phyloP scores from a whole-genome alignment of 2,113 vertebrate genomes.

The Orcinus orca region DNA sequence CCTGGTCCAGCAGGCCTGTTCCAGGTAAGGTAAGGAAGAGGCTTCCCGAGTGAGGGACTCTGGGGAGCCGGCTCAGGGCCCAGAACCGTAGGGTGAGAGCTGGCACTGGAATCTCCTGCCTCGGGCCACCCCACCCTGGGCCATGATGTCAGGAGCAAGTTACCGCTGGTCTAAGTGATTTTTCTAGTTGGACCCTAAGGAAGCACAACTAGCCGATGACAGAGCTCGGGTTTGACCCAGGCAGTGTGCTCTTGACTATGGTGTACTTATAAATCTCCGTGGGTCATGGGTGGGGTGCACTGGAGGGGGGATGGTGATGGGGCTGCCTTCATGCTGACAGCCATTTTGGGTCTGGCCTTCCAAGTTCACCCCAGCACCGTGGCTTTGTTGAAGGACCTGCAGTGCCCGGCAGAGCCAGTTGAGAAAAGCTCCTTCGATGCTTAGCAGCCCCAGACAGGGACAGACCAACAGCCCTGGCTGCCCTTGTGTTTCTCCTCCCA shows the following conservation, averaged over 20 bases:
- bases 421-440: not conserved
- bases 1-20: constrained; percentile 90
- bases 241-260: not conserved
- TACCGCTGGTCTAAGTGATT: not conserved
- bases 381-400: not conserved
- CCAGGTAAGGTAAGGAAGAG: constrained; percentile 84
- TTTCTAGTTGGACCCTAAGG: not conserved
- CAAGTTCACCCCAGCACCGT: accelerated
- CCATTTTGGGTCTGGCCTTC: not conserved
- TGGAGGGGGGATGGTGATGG: not conserved
- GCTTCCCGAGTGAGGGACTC: not conserved
- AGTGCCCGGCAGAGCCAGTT: not conserved
- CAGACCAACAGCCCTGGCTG: too few species aligned
- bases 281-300: not conserved
- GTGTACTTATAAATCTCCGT: accelerated
- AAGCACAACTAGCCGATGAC: not conserved
- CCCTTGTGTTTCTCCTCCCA: not conserved
- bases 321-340: not conserved
- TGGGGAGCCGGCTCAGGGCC: not conserved
- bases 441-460: not conserved
- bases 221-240: not conserved
- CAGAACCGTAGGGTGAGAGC: not conserved
- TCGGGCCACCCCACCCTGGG: not conserved
- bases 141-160: not conserved
- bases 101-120: not conserved